Percentiles rank a stretch among this genome's conserved stretches.
Conservation (phyloP, 2,888 invertebrate species). For the Gryllus longicercus region DNA sequence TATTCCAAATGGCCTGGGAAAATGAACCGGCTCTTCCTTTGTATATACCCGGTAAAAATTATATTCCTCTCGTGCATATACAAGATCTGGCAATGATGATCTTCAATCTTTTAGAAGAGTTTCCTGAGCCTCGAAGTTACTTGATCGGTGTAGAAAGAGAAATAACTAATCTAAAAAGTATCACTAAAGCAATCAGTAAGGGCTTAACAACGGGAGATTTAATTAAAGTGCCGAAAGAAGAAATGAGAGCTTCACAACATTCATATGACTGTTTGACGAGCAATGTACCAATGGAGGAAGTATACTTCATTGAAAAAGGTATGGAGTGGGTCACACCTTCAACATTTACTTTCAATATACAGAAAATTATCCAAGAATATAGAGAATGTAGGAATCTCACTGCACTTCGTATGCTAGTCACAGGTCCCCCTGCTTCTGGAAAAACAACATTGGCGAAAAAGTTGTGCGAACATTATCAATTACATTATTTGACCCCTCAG, state of each 20-base stretch:
- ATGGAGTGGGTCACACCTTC: too few species aligned
- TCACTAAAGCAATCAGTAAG: slow-evolving; percentile 6
- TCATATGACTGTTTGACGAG: too few species aligned
- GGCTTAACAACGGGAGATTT: not conserved
- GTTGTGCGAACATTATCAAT: too few species aligned
- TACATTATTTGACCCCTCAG: too few species aligned
- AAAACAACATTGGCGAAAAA: too few species aligned
- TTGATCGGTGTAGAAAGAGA: not conserved
- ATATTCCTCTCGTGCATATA: not conserved
- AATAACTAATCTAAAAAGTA: not conserved
- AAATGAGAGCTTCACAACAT: not conserved
- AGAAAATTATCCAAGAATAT: too few species aligned
- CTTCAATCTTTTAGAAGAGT: not conserved
- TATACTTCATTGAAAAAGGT: too few species aligned
- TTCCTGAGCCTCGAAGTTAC: not conserved
- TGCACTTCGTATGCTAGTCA: too few species aligned
- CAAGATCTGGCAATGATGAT: not conserved
- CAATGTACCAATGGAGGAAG: too few species aligned
- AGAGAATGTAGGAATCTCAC: too few species aligned
- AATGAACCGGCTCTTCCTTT: not conserved
- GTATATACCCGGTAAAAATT: not conserved
- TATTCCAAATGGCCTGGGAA: not conserved
- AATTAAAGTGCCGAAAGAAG: not conserved
- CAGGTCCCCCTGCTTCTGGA: too few species aligned
- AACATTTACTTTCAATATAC: too few species aligned